phyloP scores from a whole-genome alignment of 2,888 invertebrate species.

The Agriopis aurantiaria region DNA sequence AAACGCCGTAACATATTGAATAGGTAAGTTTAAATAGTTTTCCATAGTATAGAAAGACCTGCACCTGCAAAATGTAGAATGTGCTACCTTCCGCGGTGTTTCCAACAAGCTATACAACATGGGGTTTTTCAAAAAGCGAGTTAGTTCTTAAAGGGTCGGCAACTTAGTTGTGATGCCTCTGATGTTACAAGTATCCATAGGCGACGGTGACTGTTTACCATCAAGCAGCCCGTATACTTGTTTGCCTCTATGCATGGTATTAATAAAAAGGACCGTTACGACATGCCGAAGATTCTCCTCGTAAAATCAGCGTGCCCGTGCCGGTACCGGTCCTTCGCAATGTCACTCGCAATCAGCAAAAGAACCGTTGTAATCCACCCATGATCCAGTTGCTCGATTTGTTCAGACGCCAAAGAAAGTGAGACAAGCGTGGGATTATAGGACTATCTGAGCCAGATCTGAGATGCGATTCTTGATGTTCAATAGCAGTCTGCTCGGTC shows the following conservation, averaged over 20 bases:
- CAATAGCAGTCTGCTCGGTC: constrained; percentile 51
- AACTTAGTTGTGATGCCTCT: too few relatives aligned
- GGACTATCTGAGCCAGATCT: constrained; percentile 64
- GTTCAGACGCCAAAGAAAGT: constrained; percentile 67
- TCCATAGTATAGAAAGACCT: constrained; percentile 33
- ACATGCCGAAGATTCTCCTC: constrained; percentile 41
- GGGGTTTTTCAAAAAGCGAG: too few relatives aligned
- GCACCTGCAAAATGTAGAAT: too few relatives aligned
- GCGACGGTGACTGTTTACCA: too few relatives aligned
- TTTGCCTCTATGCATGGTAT: too few relatives aligned
- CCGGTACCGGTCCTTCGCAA: constrained; percentile 51
- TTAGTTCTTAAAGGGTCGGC: too few relatives aligned
- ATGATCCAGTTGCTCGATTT: constrained; percentile 67
- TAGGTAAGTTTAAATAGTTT: constrained; percentile 37
- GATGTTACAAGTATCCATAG: too few relatives aligned
- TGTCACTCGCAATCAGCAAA: constrained; percentile 53
- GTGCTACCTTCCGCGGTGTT: too few relatives aligned
- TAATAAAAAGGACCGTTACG: constrained; percentile 47
- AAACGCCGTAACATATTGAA: constrained; percentile 40
- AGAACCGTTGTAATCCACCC: constrained; percentile 66
- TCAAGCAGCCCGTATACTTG: too few relatives aligned
- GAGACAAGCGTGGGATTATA: constrained; percentile 72
- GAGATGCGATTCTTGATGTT: constrained; percentile 46
- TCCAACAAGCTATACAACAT: too few relatives aligned
- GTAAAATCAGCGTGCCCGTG: constrained; percentile 46